A percentile compares a stretch with the other conserved stretches of the same genome.
Conservation (phyloP, 2,113 vertebrate genomes). For the Solea senegalensis region DNA sequence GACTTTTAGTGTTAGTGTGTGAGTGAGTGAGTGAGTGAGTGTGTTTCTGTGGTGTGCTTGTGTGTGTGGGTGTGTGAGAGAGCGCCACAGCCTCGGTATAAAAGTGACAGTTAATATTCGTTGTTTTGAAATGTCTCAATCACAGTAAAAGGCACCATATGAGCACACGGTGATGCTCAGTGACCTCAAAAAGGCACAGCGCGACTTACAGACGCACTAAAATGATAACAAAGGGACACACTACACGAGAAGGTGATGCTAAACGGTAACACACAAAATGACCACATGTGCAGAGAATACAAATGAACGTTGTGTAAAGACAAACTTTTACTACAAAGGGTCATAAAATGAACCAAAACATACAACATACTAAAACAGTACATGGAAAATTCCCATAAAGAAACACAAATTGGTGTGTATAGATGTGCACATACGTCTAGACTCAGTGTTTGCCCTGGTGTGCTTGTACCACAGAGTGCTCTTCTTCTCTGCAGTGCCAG, state of each 20-base stretch:
- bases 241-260: neutral
- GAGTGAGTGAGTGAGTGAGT: neutral
- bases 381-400: neutral
- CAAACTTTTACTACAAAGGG: neutral
- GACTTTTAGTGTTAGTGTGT: conserved; percentile 19
- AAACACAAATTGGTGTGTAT: neutral
- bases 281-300: neutral
- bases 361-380: too few relatives aligned
- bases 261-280: neutral
- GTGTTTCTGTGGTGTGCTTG: neutral
- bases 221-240: neutral
- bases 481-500: conserved; percentile 1
- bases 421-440: neutral
- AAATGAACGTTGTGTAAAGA: neutral
- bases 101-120: too few relatives aligned
- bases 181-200: neutral
- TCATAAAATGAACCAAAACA: neutral
- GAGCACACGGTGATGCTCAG: neutral
- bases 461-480: neutral
- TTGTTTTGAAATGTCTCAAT: too few relatives aligned
- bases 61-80: too few relatives aligned
- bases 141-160: neutral
- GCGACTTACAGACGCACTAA: neutral
- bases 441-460: neutral
- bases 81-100: too few relatives aligned